Conservation (phyloP, 2,113 vertebrate genomes). For the Oophaga pumilio region DNA sequence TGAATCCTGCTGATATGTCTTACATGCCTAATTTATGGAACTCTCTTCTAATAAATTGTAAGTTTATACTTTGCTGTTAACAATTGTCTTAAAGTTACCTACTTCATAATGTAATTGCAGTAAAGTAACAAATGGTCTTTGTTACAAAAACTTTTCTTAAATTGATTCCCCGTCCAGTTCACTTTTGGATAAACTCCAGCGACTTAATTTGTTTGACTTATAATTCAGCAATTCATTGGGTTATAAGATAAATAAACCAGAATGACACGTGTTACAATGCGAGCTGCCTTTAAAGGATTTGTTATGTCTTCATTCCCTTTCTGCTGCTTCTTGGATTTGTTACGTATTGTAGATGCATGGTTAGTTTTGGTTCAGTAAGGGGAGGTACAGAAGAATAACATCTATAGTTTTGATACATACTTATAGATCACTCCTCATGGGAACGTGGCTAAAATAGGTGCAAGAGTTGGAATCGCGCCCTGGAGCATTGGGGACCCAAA, state of each 20-base stretch:
- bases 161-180: background rate
- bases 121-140: slow-evolving; percentile 25
- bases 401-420: too few species aligned
- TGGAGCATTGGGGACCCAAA: too few species aligned
- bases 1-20: background rate
- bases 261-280: slow-evolving; percentile 15
- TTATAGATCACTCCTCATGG: too few species aligned
- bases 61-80: background rate
- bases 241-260: slow-evolving; percentile 27
- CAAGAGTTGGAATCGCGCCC: too few species aligned
- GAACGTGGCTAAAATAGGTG: too few species aligned
- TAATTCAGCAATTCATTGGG: slow-evolving; percentile 12
- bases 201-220: slow-evolving; percentile 18
- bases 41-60: background rate
- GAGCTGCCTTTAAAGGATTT: slow-evolving; percentile 34
- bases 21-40: background rate
- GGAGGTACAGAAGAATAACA: background rate
- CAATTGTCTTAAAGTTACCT: background rate
- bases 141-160: slow-evolving; percentile 15
- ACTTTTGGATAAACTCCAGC: slow-evolving; percentile 7
- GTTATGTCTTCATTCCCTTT: slow-evolving; percentile 25
- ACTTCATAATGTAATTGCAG: background rate
- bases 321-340: background rate
- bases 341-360: background rate
- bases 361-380: background rate